Evolutionary conservation across 1,140 invertebrate species (phyloP), one percentile per base, ranked within the genome.

Genomic region (Lordiphosa collinella): DNA sequence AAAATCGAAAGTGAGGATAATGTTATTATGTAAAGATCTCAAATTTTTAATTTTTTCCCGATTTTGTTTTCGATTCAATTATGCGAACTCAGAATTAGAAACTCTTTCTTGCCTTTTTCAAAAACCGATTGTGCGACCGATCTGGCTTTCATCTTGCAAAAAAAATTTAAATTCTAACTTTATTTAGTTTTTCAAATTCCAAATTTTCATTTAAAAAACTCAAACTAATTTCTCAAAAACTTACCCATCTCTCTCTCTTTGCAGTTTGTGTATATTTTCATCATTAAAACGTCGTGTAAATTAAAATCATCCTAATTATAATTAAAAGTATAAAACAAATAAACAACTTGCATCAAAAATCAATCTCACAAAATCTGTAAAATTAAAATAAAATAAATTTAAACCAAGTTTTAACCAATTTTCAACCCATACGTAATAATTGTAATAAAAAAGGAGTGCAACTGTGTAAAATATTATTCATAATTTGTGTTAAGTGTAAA

Each of bases 251-350:
- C 1, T 69, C 41, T 79, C 7, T 84, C 78, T 48, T 84, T 84
- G 7, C 78, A 84, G 78, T 84, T 78, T 84, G 78, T 80, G 76
- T 82, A 82, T 82, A 84, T 84, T 85, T 84, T 85, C 78, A 84
- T 84, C 78, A 84, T 84, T 78, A 65, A 71, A 84, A 70, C 78
- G 78, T 64, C 78, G 78, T 84, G 78, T 84, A 84, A 65, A 84
- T 78, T 84, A 78, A 84, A 63, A 69, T 70, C 78, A 84, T 84
- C 72, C 59, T 84, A 78, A 65, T 84, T 84, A 73, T 82, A 80
- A 80, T 66, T 80, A 69, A 76, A 70, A 58, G 50, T 56, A 68
- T 75, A 78, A 43, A 46, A 60, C 36, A 44, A 50, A 36, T 9
- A 16, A 13, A 38, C 11, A 29, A 66, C 32, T 49, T 56, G 29